These are phyloP conservation scores for Saguinus imperator DNA, from an alignment of 2,113 vertebrate genomes.

Conservation along the genomic window DNA sequence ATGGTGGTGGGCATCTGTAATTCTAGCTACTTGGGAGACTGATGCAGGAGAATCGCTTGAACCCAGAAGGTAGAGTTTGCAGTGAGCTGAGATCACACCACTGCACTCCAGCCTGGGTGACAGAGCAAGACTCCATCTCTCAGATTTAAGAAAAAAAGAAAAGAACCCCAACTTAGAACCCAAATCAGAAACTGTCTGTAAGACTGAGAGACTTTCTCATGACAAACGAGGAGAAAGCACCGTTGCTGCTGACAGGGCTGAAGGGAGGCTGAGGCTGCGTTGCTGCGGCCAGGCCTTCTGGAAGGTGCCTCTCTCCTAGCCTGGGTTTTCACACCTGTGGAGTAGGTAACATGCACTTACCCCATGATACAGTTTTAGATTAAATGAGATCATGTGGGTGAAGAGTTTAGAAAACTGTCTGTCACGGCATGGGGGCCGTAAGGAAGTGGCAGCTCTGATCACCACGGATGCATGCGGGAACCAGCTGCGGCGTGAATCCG, in stretches of 20 bases:
- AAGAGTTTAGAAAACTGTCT: background rate
- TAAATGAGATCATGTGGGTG: background rate
- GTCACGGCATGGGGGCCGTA: too few relatives aligned
- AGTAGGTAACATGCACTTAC: background rate
- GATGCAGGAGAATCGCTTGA: too few relatives aligned
- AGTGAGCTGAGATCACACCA: too few relatives aligned
- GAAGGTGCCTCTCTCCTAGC: background rate
- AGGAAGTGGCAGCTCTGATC: background rate
- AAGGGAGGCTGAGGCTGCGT: background rate
- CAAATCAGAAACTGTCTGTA: background rate
- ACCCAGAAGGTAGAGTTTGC: too few relatives aligned
- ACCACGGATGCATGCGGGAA: fast-evolving
- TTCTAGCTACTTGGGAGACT: too few relatives aligned
- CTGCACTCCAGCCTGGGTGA: too few relatives aligned
- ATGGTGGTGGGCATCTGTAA: fast-evolving
- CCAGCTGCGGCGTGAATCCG: too few relatives aligned
- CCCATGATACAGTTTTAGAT: background rate
- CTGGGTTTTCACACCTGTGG: background rate
- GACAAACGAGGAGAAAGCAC: background rate
- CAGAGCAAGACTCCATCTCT: too few relatives aligned
- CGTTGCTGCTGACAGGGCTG: fast-evolving
- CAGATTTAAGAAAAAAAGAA: too few relatives aligned
- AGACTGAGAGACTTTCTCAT: background rate
- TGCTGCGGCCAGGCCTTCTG: background rate
- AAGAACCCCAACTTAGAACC: background rate